A percentile compares a stretch with the other conserved stretches of the same genome.
phyloP scores from a whole-genome alignment of 2,888 invertebrate species.

The Liopterus haemorrhoidalis region DNA sequence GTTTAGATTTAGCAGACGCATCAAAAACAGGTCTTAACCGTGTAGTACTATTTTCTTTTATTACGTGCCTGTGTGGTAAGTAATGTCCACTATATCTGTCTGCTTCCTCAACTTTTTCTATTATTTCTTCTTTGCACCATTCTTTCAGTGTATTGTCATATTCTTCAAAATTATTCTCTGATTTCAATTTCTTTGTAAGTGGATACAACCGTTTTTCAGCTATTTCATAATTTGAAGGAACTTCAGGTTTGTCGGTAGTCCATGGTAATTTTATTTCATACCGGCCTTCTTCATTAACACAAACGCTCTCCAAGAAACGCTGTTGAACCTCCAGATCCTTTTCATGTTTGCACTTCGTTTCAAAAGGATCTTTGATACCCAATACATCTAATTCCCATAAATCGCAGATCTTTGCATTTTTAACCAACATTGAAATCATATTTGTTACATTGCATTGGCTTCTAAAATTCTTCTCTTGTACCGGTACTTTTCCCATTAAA shows the following conservation, averaged over 20 bases:
- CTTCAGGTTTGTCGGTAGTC: slow-evolving; percentile 27
- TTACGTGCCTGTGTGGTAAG: slow-evolving; percentile 23
- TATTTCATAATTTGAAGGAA: slow-evolving; percentile 26
- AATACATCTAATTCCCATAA: slow-evolving; percentile 35
- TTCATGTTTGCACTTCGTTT: slow-evolving; percentile 25
- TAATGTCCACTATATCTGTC: slow-evolving; percentile 11
- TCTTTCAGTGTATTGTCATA: slow-evolving; percentile 31
- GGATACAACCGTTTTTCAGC: slow-evolving; percentile 21
- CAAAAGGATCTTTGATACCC: slow-evolving; percentile 33
- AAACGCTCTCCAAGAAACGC: slow-evolving; percentile 1
- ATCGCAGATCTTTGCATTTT: background rate
- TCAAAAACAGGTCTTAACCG: slow-evolving; percentile 31
- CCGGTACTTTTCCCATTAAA: slow-evolving; percentile 20
- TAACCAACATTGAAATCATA: background rate
- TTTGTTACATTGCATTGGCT: background rate
- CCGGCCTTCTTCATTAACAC: slow-evolving; percentile 21
- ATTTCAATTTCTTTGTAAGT: slow-evolving; percentile 18
- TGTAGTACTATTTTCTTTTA: slow-evolving; percentile 27
- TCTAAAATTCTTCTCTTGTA: slow-evolving; percentile 1
- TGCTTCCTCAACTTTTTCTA: slow-evolving; percentile 27
- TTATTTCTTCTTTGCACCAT: slow-evolving; percentile 33
- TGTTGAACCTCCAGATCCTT: slow-evolving; percentile 11
- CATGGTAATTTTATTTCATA: slow-evolving; percentile 34
- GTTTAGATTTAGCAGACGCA: slow-evolving; percentile 26
- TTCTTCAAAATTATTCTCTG: slow-evolving; percentile 9